phyloP scores from a whole-genome alignment of 2,888 invertebrate genomes.

The Hymenopus coronatus region DNA sequence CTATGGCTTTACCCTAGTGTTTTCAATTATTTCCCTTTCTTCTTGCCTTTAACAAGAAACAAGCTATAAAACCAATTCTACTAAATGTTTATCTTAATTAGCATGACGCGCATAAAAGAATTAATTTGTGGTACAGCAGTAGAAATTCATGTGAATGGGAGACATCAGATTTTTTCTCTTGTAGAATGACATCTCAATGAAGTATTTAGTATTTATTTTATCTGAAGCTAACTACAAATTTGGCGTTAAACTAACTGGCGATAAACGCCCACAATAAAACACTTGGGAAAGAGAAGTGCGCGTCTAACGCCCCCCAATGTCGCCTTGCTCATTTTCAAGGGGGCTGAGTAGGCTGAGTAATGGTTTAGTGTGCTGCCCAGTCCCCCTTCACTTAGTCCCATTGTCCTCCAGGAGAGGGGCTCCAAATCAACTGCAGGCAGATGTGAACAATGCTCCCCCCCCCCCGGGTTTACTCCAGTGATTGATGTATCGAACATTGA shows the following conservation, averaged over 20 bases:
- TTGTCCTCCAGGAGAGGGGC: background rate
- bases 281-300: background rate
- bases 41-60: too few relatives aligned
- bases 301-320: background rate
- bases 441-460: background rate
- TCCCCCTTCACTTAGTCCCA: background rate
- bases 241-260: background rate
- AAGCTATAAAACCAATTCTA: too few relatives aligned
- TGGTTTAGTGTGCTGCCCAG: background rate
- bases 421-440: background rate
- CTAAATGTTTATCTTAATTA: too few relatives aligned
- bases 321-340: background rate
- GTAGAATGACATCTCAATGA: too few relatives aligned
- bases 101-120: too few relatives aligned
- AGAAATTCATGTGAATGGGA: too few relatives aligned
- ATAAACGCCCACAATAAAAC: background rate
- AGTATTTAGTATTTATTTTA: background rate
- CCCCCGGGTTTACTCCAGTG: background rate
- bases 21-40: too few relatives aligned
- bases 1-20: too few relatives aligned
- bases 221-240: background rate
- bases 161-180: too few relatives aligned
- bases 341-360: background rate
- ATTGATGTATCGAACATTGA: background rate
- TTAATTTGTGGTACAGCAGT: too few relatives aligned